Conservation (phyloP, 2,888 invertebrate genomes). For the Caenorhabditis sp. region DNA sequence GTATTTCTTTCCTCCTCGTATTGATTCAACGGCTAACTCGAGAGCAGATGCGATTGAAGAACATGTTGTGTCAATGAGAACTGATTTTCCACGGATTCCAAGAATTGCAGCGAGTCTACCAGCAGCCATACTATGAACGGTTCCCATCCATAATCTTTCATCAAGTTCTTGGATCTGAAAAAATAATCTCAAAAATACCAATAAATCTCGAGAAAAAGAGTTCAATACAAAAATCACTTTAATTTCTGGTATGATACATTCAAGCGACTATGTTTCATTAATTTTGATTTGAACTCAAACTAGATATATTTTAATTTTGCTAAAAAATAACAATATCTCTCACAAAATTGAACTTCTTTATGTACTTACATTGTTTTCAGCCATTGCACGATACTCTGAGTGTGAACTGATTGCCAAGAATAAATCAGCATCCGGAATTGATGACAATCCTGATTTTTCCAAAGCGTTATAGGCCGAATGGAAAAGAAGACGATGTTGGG, state of each 20-base stretch:
- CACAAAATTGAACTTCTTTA: too few relatives aligned
- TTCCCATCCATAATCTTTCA: slow-evolving; percentile 48
- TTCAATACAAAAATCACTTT: too few relatives aligned
- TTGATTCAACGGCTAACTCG: slow-evolving; percentile 44
- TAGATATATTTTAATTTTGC: not conserved
- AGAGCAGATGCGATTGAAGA: slow-evolving; percentile 53
- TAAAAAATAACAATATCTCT: not conserved
- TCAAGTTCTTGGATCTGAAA: slow-evolving; percentile 25
- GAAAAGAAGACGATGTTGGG: slow-evolving; percentile 67
- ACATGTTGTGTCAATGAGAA: slow-evolving; percentile 53
- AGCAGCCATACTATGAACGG: slow-evolving; percentile 45
- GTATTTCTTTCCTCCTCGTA: slow-evolving; percentile 35
- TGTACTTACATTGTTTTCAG: slow-evolving; percentile 18
- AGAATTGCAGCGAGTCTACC: slow-evolving; percentile 45
- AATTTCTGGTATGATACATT: too few relatives aligned
- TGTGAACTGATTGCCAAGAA: slow-evolving; percentile 43
- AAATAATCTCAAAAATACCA: too few relatives aligned
- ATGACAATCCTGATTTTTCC: slow-evolving; percentile 60
- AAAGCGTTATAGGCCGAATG: slow-evolving; percentile 89
- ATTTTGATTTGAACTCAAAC: too few relatives aligned
- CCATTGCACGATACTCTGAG: slow-evolving; percentile 43
- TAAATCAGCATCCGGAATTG: slow-evolving; percentile 38
- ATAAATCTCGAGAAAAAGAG: too few relatives aligned
- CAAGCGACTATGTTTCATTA: too few relatives aligned
- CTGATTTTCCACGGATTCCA: slow-evolving; percentile 45